phyloP scores from a whole-genome alignment of 2,888 invertebrate species.

The Nebria brevicollis region DNA sequence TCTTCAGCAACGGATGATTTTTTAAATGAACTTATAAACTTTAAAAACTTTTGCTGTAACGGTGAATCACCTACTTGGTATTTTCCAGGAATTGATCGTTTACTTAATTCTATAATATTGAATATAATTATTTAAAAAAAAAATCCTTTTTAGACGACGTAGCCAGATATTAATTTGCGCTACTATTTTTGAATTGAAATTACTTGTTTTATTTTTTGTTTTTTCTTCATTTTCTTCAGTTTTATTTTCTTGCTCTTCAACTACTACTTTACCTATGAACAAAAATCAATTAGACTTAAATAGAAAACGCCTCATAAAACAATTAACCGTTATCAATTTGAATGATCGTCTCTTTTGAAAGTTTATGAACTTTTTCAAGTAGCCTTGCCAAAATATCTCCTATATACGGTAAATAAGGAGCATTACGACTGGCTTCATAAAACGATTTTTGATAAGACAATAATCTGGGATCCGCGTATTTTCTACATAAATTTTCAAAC shows the following conservation, averaged over 20 bases:
- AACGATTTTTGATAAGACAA: slow-evolving; percentile 62
- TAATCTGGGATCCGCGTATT: slow-evolving; percentile 63
- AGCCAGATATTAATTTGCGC: no score
- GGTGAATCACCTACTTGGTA: not conserved
- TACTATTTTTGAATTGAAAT: not conserved
- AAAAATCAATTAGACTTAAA: not conserved
- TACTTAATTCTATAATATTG: not conserved
- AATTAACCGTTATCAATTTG: slow-evolving; percentile 44
- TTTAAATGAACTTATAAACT: slow-evolving; percentile 31
- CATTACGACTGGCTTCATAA: slow-evolving; percentile 58
- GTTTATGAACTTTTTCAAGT: slow-evolving; percentile 57
- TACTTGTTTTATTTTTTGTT: slow-evolving; percentile 6
- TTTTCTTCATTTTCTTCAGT: not conserved
- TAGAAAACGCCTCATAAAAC: no score
- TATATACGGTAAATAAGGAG: slow-evolving; percentile 64
- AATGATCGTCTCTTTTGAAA: slow-evolving; percentile 13
- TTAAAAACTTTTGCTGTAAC: slow-evolving; percentile 25
- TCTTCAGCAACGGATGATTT: slow-evolving; percentile 5
- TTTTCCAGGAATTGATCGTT: not conserved
- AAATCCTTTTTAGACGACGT: no score
- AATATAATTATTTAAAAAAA: not conserved
- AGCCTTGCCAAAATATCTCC: slow-evolving; percentile 63
- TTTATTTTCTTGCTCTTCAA: slow-evolving; percentile 23
- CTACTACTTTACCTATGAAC: slow-evolving; percentile 14
- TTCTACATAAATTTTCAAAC: slow-evolving; percentile 64